These are phyloP conservation scores for Helogale parvula DNA, from an alignment of 2,113 vertebrate species.

Conservation along the genomic window DNA sequence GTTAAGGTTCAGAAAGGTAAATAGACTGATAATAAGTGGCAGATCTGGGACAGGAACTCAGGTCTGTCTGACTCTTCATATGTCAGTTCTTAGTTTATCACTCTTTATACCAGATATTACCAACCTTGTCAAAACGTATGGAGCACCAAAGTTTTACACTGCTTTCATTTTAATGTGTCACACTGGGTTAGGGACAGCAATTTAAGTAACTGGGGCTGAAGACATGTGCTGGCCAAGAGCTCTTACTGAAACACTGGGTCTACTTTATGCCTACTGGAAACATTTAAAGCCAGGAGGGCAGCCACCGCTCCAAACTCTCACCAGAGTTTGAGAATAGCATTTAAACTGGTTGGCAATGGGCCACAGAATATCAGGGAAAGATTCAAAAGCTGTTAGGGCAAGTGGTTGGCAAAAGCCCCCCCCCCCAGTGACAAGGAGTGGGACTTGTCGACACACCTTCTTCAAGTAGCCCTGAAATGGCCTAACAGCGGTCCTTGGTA, in stretches of 20 bases:
- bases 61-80: neutral
- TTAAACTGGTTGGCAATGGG: neutral
- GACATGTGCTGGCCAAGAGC: neutral
- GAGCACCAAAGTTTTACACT: neutral
- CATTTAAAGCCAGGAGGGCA: neutral
- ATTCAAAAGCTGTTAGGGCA: neutral
- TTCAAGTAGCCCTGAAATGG: neutral
- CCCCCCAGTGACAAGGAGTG: neutral
- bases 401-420: neutral
- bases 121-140: neutral
- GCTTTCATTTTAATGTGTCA: neutral
- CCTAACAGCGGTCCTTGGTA: neutral
- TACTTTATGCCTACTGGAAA: neutral
- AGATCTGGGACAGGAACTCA: neutral
- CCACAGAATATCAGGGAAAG: neutral
- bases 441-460: neutral
- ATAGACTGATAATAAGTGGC: neutral
- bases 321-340: neutral
- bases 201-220: neutral
- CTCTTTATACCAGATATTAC: neutral
- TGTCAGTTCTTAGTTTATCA: neutral
- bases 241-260: neutral
- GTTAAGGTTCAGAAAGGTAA: neutral
- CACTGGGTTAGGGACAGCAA: neutral
- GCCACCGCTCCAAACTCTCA: conserved; percentile 14